Conservation (phyloP, 2,113 vertebrate species). For the Turnix velox region DNA sequence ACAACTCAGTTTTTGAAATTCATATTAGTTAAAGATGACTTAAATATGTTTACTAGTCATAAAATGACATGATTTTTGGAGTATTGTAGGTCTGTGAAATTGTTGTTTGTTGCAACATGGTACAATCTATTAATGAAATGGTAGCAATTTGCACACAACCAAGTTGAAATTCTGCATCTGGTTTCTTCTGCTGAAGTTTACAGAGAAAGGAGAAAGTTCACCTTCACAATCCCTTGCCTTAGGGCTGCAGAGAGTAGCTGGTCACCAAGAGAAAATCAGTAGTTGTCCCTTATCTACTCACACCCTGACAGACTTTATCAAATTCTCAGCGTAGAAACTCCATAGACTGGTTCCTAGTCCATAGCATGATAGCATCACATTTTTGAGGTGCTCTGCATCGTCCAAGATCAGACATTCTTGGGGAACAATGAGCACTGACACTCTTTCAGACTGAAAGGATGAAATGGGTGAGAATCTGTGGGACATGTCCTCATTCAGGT, state of each 20-base stretch:
- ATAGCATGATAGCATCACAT: accelerated
- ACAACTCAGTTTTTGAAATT: not conserved
- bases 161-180: not conserved
- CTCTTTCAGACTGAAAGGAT: not conserved
- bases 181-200: not conserved
- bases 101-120: not conserved
- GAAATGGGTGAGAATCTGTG: not conserved
- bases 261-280: not conserved
- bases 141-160: not conserved
- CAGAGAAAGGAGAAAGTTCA: not conserved
- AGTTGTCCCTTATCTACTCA: not conserved
- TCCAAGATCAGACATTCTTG: accelerated
- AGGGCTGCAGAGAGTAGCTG: not conserved
- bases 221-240: not conserved
- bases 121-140: not conserved
- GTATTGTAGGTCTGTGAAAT: not conserved
- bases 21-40: not conserved
- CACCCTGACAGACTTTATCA: not conserved
- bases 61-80: not conserved
- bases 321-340: not conserved
- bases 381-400: not conserved
- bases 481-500: not conserved
- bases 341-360: not conserved
- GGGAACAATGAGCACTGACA: not conserved
- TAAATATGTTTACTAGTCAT: not conserved